A percentile compares a stretch with the other conserved stretches of the same genome.
These are phyloP conservation scores for Rostratula benghalensis DNA, from an alignment of 2,113 vertebrate genomes.

Conservation along the genomic window DNA sequence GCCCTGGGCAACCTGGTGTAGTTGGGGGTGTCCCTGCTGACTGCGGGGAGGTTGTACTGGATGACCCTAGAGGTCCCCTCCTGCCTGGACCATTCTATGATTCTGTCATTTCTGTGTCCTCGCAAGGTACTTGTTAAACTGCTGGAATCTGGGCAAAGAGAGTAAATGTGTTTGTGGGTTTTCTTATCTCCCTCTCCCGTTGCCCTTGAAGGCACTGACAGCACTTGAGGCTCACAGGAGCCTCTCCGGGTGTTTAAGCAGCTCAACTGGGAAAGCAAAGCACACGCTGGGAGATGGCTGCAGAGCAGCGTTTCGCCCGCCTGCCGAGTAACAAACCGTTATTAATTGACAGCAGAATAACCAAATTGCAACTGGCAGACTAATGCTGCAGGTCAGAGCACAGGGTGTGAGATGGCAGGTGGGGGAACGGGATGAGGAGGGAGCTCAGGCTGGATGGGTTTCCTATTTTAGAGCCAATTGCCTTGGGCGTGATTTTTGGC, in stretches of 20 bases:
- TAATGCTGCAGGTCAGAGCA: not conserved
- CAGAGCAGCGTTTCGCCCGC: not conserved
- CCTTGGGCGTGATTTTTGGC: not conserved
- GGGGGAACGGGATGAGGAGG: not conserved
- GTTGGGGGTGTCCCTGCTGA: no score
- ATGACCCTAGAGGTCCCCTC: no score
- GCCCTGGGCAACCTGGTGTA: no score
- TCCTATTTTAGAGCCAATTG: not conserved
- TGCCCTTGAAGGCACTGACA: not conserved
- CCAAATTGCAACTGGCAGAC: conserved; percentile 1
- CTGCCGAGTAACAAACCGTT: not conserved
- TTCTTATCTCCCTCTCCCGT: not conserved
- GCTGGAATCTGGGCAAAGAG: not conserved
- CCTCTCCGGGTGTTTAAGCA: not conserved
- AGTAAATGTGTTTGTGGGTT: not conserved
- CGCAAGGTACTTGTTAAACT: not conserved
- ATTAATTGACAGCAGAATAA: not conserved
- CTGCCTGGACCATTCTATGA: no score
- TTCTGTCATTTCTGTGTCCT: not conserved
- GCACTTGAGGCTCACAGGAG: not conserved
- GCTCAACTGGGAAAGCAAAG: not conserved
- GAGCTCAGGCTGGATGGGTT: not conserved
- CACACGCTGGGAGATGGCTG: not conserved
- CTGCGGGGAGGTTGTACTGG: no score
- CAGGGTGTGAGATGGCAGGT: not conserved